Percentiles rank a stretch among this genome's conserved stretches.
Evolutionary conservation across 2,113 vertebrate species (phyloP).

Genomic region (Equus quagga): DNA sequence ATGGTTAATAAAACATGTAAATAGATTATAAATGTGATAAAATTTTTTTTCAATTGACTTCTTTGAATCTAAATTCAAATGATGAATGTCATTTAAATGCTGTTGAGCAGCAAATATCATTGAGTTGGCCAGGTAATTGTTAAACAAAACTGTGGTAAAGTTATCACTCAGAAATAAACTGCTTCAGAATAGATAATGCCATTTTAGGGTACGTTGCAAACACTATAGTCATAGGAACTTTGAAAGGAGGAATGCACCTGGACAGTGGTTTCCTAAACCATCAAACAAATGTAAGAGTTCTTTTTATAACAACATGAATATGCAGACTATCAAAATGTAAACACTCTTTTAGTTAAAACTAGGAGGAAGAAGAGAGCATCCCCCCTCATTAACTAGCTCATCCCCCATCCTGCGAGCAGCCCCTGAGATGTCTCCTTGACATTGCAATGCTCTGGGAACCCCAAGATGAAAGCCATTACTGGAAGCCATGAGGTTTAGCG

Average conservation of each 20-base stretch:
- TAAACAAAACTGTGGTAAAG: neutral
- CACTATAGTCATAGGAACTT: neutral
- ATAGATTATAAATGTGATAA: neutral
- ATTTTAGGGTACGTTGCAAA: neutral
- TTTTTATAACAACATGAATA: neutral
- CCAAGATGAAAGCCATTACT: neutral
- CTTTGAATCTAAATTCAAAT: neutral
- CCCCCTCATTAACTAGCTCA: neutral
- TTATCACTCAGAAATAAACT: slow-evolving; percentile 4
- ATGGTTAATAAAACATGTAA: neutral
- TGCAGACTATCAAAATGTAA: neutral
- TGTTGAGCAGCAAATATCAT: neutral
- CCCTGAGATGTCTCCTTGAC: neutral
- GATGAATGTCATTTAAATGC: neutral
- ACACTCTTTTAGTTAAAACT: neutral
- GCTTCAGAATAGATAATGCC: neutral
- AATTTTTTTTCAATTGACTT: neutral
- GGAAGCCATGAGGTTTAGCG: neutral
- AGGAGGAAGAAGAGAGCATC: neutral
- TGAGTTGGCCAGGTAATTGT: neutral
- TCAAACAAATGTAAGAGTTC: neutral
- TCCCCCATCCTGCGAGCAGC: neutral
- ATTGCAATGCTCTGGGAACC: neutral
- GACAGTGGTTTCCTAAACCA: neutral
- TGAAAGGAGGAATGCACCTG: neutral